These are phyloP conservation scores for Amaurobius ferox DNA, from an alignment of 2,888 invertebrate genomes.

Conservation along the genomic window DNA sequence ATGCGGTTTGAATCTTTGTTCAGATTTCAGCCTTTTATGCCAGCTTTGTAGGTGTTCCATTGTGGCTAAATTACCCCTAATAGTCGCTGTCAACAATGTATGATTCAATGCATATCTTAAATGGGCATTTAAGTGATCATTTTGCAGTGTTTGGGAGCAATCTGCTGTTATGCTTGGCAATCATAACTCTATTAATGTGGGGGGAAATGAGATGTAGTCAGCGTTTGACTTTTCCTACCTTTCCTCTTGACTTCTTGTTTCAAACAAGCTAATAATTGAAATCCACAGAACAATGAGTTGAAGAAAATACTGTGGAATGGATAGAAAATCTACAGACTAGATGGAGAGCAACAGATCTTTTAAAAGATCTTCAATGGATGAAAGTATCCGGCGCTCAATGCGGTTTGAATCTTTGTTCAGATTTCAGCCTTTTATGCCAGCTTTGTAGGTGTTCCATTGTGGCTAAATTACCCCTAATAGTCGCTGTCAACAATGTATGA, in stretches of 20 bases:
- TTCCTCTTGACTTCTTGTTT: too few relatives aligned
- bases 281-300: too few relatives aligned
- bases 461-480: conserved; percentile 3
- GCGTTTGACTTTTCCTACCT: too few relatives aligned
- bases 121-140: background rate
- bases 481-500: background rate
- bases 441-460: background rate
- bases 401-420: conserved; percentile 1
- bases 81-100: background rate
- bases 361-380: conserved; percentile 14
- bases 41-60: background rate
- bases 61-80: conserved; percentile 9
- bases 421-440: background rate
- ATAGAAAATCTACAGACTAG: too few relatives aligned
- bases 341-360: too few relatives aligned
- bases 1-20: background rate
- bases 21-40: background rate
- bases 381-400: conserved; percentile 1
- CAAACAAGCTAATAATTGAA: too few relatives aligned
- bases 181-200: too few relatives aligned
- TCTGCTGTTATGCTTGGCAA: too few relatives aligned
- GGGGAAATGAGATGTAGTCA: too few relatives aligned
- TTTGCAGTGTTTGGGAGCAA: too few relatives aligned
- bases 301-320: too few relatives aligned
- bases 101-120: conserved; percentile 1